Base-by-base conservation (phyloP, 35 echinoderm and acorn worm genomes). In the Anneissia japonica region DNA sequence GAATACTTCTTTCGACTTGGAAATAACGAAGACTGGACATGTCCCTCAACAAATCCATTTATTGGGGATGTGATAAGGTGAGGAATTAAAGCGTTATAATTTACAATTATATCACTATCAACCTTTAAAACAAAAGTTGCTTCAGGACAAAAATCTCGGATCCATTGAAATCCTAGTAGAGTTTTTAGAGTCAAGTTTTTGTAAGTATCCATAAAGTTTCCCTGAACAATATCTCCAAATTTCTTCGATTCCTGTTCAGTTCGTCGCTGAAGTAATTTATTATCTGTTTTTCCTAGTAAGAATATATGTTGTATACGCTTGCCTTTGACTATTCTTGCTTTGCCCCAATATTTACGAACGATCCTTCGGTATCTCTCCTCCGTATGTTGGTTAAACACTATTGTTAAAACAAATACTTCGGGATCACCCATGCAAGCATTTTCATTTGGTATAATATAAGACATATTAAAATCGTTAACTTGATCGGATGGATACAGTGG, bases 221-320 rank as follows among this genome's bases (percentile, higher is more conserved):
- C 85, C 41, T 87, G 85, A 14, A 87, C 77, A 28, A 87, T 32
- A 79, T 87, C 85, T 38, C 36, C 36, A 81, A 37, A 81, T 64
- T 64, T 64, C 19, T 23, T 26, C 5, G 51, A 64, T 64, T 64
- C 51, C n/a, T 40, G 3, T 39, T 81, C 36, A 3, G 38, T 36
- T 38, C 38, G 35, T 3, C 36, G 79, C 30, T 81, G 79, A 12
- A 81, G 35, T 5, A 39, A 16, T 40, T 5, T 4, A 21, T 7
- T 30, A 0, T 81, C 30, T 9, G 79, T 36, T 40, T 26, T 81
- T 81, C 79, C 79, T 13, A 81, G 35, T 9, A 81, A 32, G 31
- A 37, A 81, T 6, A 81, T 30, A 81, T 64, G 51, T 64, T 64
- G 51, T 19, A 64, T 64, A 64, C 51, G 51, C 26, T 64, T 64